Evolutionary conservation across 1,140 invertebrate species (phyloP).

Genomic region (Drosophila varians): DNA sequence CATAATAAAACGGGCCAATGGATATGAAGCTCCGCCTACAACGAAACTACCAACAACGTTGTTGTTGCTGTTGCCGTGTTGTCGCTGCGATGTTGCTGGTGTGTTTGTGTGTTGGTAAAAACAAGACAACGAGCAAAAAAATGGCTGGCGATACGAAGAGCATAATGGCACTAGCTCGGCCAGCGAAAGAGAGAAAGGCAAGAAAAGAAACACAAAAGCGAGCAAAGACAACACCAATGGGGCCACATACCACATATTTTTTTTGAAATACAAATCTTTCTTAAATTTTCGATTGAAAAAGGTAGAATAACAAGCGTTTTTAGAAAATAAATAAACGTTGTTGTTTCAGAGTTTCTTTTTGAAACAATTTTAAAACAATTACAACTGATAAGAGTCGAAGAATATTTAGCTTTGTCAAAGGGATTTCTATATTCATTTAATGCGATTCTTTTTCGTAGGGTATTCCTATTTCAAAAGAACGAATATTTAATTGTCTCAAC

Average conservation of each 20-base stretch:
- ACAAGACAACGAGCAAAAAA: constrained; percentile 51
- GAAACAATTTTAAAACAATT: no score
- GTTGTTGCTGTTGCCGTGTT: constrained; percentile 12
- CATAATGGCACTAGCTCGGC: constrained; percentile 54
- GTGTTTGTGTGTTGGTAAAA: constrained; percentile 63
- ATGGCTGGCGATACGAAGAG: constrained; percentile 61
- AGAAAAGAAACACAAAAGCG: constrained; percentile 11
- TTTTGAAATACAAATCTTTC: no score
- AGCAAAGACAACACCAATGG: constrained; percentile 29
- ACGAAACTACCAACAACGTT: constrained; percentile 74
- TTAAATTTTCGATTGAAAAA: constrained; percentile 2
- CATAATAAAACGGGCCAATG: constrained; percentile 82
- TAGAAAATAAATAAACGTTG: background rate
- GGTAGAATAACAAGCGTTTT: background rate
- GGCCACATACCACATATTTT: no score
- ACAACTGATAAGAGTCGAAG: no score
- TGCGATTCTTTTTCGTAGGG: no score
- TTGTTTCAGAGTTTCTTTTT: no score
- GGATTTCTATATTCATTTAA: no score
- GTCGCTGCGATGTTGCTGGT: constrained; percentile 21
- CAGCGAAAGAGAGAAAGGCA: constrained; percentile 17
- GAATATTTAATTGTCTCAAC: no score
- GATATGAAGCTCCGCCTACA: constrained; percentile 83
- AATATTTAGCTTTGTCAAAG: no score
- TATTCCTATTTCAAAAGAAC: no score